Base-by-base conservation (phyloP, 2,797 vertebrate species). In the Sebastes goodei region DNA sequence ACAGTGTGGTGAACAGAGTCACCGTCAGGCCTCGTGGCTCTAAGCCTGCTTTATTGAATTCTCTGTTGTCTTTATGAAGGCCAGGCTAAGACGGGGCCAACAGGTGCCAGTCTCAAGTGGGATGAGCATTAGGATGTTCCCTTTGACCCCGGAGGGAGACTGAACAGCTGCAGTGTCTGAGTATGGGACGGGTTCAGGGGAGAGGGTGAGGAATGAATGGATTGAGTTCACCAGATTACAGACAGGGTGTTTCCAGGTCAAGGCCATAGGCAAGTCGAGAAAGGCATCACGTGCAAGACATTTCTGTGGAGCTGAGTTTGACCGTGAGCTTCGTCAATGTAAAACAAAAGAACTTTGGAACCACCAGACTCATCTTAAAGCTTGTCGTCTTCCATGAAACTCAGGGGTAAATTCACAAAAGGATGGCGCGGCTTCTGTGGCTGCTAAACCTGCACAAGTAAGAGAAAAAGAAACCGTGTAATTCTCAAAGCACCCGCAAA, bases 41-140 rank as follows among this genome's bases (percentile, higher is more conserved):
- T 92, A 93, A 93, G 89, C 85, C 91, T 74, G 59, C 79, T 89
- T 95, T 93, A 95, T 95, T 95, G 91, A 95, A 94, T 93, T 92
- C 85, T 89, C 73, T 92, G 89, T 94, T 93, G 92, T 92, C 80
- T 91, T 93, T 90, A 84, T 76, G 81, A 87, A 89, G 86, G 71
- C 87, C 70, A 8, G 80, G 81, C 84, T 93, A 90, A 92, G 89
- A 92, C 78, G 0, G 78, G 85, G 74, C 81, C 69, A 88, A 95
- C 94, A 95, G 94, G 93, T 94, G 94, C 78, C 85, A 27, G 89
- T 80, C 88, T 93, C 79, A 87, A 90, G 82, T 76, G 63, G 83
- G 84, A 76, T 49, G 64, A 88, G 76, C 86, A 84, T 90, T 86
- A 94, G 88, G 92, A 94, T 93, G 91, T 91, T 88, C 89, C 92